Base-by-base conservation (phyloP, 2,888 invertebrate genomes). In the Temnothorax rugatulus region DNA sequence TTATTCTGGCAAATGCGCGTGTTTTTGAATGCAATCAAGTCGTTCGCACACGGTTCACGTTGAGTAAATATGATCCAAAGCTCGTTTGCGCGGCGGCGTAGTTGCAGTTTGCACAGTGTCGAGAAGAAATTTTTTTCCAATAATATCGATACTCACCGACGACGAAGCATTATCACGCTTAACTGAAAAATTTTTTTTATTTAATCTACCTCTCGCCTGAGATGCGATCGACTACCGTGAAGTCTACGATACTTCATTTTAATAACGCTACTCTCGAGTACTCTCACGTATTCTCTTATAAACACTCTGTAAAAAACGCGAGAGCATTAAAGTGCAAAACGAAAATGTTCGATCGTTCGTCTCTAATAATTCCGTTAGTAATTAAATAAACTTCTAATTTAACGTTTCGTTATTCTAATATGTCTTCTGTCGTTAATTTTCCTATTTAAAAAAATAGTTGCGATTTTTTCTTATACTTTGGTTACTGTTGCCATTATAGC, bases 1-100 rank as follows among this genome's bases (percentile, higher is more conserved):
- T 73, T 81, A 81, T 81, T 81, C 75, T 38, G 59, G 47, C 59
- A 81, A 81, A 81, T 81, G 79, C 73, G 57, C 44, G 74, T 79
- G 57, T 69, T 79, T 69, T 79, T 71, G 73, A 79, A 79, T 73
- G 79, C 74, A 81, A 81, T 81, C 79, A 81, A 59, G 57, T 47
- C 59, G 44, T 59, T 79, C 73, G 79, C 73, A 59, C 59, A 74
- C 54, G 77, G 41, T 69, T 77, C 77, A 77, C 71, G 69, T 77
- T 77, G 77, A 11, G 71, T 77, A 77, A 77, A 77, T 69, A 69
- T 69, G 77, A 77, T 77, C 69, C 77, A 73, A 44, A 73, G 74
- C 77, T 68, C 77, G 77, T 77, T 77, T 77, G 54, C 44, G 44
- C 77, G 71, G 21, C 54, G 69, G 54, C 54, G 54, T 44, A 74